phyloP scores from a whole-genome alignment of 2,888 invertebrate species.

The Drosophila anomalata region DNA sequence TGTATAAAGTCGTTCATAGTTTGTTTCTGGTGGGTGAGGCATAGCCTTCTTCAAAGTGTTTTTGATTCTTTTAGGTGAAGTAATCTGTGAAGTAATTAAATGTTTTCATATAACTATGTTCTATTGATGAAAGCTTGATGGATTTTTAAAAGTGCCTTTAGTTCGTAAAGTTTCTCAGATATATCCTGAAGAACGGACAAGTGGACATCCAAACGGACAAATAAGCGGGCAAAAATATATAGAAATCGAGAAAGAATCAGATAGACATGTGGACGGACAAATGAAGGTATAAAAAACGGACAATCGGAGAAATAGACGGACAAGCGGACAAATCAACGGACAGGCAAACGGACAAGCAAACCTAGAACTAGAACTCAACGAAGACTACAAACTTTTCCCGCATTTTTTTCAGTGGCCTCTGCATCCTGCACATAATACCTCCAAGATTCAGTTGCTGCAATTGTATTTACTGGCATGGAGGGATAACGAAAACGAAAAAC shows the following conservation, averaged over 20 bases:
- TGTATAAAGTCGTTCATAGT: background rate
- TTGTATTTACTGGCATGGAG: constrained; percentile 45
- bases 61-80: background rate
- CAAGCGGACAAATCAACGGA: too few relatives aligned
- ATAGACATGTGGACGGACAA: too few relatives aligned
- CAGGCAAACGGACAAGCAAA: too few relatives aligned
- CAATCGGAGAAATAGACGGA: too few relatives aligned
- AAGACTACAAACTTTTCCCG: background rate
- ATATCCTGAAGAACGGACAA: background rate
- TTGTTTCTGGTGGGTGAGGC: background rate
- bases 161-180: background rate
- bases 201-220: too few relatives aligned
- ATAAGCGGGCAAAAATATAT: too few relatives aligned
- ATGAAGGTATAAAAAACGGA: too few relatives aligned
- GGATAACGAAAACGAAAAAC: constrained; percentile 64
- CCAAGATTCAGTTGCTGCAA: constrained; percentile 48
- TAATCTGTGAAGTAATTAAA: background rate
- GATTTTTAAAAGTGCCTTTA: too few relatives aligned
- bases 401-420: background rate
- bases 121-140: too few relatives aligned
- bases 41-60: background rate
- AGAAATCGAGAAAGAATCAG: too few relatives aligned
- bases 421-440: background rate
- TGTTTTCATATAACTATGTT: background rate
- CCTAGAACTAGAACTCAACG: too few relatives aligned